A percentile compares a stretch with the other conserved stretches of the same genome.
These are phyloP conservation scores for Asteroscopus sphinx DNA, from an alignment of 2,888 invertebrate species.

Conservation along the genomic window DNA sequence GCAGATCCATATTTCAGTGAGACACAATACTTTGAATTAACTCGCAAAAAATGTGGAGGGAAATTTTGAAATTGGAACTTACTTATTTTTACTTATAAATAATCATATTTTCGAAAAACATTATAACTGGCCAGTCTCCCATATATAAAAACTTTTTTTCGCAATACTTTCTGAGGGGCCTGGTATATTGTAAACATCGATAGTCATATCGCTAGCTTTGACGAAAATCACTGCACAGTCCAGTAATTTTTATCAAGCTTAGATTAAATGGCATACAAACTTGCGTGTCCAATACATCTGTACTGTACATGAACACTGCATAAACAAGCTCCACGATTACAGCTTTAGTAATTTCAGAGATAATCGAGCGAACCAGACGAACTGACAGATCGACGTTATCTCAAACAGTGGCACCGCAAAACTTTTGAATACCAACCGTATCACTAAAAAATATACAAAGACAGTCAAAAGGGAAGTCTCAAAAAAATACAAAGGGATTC, in stretches of 20 bases:
- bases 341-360: slow-evolving; percentile 31
- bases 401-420: slow-evolving; percentile 20
- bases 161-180: too few species aligned
- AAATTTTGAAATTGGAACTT: too few species aligned
- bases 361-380: slow-evolving; percentile 39
- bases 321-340: slow-evolving; percentile 10
- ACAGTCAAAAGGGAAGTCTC: slow-evolving; percentile 44
- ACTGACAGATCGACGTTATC: slow-evolving; percentile 43
- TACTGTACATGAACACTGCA: slow-evolving; percentile 3
- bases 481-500: slow-evolving; percentile 64
- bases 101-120: too few species aligned
- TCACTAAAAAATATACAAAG: slow-evolving; percentile 51
- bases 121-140: too few species aligned
- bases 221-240: neutral
- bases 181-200: too few species aligned
- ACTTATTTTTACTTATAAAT: too few species aligned
- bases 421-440: slow-evolving; percentile 37
- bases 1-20: too few species aligned
- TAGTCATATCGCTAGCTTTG: neutral
- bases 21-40: too few species aligned
- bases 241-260: neutral
- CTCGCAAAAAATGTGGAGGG: too few species aligned
- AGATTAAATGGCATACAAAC: slow-evolving; percentile 1
- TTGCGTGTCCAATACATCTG: slow-evolving; percentile 10
- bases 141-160: too few species aligned